A percentile compares a stretch with the other conserved stretches of the same genome.
Conservation (phyloP, 2,113 vertebrate genomes). For the Saguinus imperator region DNA sequence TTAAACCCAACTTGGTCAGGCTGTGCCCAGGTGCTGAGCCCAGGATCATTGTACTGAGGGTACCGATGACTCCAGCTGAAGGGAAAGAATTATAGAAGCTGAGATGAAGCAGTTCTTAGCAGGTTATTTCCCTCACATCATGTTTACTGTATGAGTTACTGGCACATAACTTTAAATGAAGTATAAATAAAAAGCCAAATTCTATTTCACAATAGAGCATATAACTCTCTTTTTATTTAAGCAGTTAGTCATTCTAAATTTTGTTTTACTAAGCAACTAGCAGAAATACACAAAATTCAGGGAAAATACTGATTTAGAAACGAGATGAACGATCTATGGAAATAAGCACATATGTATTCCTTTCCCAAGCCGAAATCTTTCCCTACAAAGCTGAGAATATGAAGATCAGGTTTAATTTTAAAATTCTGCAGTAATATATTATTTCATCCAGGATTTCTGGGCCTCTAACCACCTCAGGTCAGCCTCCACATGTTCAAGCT, state of each 20-base stretch:
- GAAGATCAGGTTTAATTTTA: neutral
- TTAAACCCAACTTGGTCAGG: neutral
- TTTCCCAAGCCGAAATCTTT: neutral
- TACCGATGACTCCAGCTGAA: rapidly evolving
- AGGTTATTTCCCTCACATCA: neutral
- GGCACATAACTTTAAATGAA: neutral
- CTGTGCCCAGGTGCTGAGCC: neutral
- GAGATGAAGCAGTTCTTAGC: neutral
- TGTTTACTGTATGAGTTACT: neutral
- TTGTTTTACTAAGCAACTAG: neutral
- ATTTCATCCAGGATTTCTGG: neutral
- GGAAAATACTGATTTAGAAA: neutral
- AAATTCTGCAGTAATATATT: neutral
- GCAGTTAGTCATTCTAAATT: neutral
- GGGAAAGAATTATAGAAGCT: neutral
- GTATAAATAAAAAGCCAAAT: neutral
- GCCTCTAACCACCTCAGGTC: neutral
- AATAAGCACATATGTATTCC: neutral
- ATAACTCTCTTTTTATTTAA: slow-evolving; percentile 1
- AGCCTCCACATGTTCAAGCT: neutral
- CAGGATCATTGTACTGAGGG: neutral
- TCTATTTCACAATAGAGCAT: neutral
- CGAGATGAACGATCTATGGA: neutral
- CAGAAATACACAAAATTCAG: neutral
- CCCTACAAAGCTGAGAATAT: neutral